Base-by-base conservation (phyloP, 2,888 invertebrate species). In the Ochropacha duplaris region DNA sequence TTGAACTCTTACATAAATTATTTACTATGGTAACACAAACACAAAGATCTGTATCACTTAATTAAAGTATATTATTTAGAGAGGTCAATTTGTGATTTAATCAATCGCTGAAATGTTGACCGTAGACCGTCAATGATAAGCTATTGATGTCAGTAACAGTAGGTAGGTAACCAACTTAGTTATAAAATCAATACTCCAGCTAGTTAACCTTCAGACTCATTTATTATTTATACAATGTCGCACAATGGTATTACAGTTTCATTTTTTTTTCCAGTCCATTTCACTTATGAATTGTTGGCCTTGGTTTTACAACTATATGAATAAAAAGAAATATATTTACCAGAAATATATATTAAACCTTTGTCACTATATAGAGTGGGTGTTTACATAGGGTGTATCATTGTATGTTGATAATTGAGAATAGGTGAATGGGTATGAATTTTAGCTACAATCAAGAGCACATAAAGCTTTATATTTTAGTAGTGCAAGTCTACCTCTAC, bases 181-280 rank as follows among this genome's bases (percentile, higher is more conserved):
- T 65, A 62, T 55, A 52, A 54, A 71, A 71, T 70, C 71, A 68
- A 72, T 71, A 70, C 68, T 24, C 56, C 62, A 71, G 58, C 62
- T 58, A 56, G 36, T 22, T 76, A 74, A 76, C 76, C 80, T 78
- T 65, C 68, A 73, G 62, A 68, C 71, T 68, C 36, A 57, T 55
- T 61, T 64, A 59, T 63, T 66, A 73, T 66, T 71, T 67, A 74
- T 71, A 64, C 66, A 64, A 56, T 54, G 54, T 52, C 66, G 72
- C 70, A 64, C 67, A 66, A 56, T 52, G 54, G 52, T 50, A 56
- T 50, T 34, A 52, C 28, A n/a, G 51, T 58, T 57, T 8, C n/a
- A 57, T 54, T 54, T 50, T 54, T 19, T n/a, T 28, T 34, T 36
- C 34, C 31, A 19, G 28, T 26, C 28, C 22, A 44, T 36, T 51